These are phyloP conservation scores for Dolichallabes microphthalmus DNA, from an alignment of 2,113 vertebrate species.

Conservation along the genomic window DNA sequence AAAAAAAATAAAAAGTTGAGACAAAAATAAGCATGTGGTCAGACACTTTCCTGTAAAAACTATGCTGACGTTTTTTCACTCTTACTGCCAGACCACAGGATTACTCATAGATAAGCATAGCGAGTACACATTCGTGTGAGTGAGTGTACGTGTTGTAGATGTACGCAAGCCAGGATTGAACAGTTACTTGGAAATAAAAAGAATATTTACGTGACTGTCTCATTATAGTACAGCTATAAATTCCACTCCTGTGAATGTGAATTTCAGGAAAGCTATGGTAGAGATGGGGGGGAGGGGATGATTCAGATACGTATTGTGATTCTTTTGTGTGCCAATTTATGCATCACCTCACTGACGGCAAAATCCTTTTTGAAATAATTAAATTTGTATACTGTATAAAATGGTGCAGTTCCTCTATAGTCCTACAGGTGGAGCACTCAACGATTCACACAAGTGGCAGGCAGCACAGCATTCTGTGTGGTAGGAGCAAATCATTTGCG, in stretches of 20 bases:
- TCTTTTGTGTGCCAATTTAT: too few species aligned
- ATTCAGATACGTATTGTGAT: too few species aligned
- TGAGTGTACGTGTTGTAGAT: neutral
- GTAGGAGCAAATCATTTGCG: too few species aligned
- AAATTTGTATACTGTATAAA: too few species aligned
- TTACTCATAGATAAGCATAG: conserved; percentile 15
- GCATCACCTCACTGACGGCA: too few species aligned
- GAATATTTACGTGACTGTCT: conserved; percentile 12
- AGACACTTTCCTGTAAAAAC: conserved; percentile 44
- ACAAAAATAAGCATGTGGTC: neutral
- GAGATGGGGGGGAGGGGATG: too few species aligned
- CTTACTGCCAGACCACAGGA: conserved; percentile 24
- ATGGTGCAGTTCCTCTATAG: too few species aligned
- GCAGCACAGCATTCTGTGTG: too few species aligned
- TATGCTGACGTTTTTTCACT: conserved; percentile 4
- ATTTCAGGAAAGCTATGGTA: too few species aligned
- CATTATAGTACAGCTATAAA: neutral
- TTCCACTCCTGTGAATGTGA: neutral
- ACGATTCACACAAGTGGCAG: too few species aligned
- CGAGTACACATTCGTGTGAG: neutral
- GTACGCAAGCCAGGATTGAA: neutral
- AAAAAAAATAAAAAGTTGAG: neutral
- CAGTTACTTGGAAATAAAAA: neutral
- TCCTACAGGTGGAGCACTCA: too few species aligned
- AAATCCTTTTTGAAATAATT: too few species aligned